Base-by-base conservation (phyloP, 2,113 vertebrate genomes). In the Larimichthys polyactis region DNA sequence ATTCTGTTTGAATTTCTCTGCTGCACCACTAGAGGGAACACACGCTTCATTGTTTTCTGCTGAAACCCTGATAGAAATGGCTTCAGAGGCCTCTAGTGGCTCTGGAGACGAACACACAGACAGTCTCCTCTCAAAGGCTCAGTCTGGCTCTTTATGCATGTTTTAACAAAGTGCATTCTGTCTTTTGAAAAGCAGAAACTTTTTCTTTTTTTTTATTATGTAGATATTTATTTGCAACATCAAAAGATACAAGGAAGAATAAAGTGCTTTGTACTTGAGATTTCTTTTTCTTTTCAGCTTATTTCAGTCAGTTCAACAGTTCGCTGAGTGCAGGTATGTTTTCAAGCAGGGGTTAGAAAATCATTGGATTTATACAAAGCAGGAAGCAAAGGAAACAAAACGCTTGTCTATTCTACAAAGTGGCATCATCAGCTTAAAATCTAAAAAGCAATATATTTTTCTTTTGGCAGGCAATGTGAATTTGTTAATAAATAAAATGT, bases 221-320 rank as follows among this genome's bases (percentile, higher is more conserved):
- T 78, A 90, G 86, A 91, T 89, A 84, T 95, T 94, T 94, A 94
- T 95, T 94, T 89, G 78, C 83, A 85, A 91, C 88, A 92, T 87
- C 51, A 84, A 84, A 85, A 81, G 16, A 69, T 75, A 93, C 80
- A 91, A 80, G 62, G 55, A 81, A 75, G 71, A 89, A 83, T 91
- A 93, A 95, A 94, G 93, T 94, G 92, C 89, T 87, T 83, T 80
- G 57, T 79, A 70, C 6, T 59, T 84, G 62, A 52, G 24, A 4
- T 76, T 67, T 54, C 36, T 62, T 69, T 70, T 49, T 72, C 36
- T 73, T 62, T 79, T 83, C 36, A 78, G 65, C 67, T 76, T 63
- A 62, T 60, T 63, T 84, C 29, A 71, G 11, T 79, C 32, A 12
- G 29, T 29, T 79, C 65, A 68, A 51, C 12, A 57, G 16, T 74